Evolutionary conservation across 1,140 invertebrate species (phyloP).

Genomic region (Drosophila sproati): DNA sequence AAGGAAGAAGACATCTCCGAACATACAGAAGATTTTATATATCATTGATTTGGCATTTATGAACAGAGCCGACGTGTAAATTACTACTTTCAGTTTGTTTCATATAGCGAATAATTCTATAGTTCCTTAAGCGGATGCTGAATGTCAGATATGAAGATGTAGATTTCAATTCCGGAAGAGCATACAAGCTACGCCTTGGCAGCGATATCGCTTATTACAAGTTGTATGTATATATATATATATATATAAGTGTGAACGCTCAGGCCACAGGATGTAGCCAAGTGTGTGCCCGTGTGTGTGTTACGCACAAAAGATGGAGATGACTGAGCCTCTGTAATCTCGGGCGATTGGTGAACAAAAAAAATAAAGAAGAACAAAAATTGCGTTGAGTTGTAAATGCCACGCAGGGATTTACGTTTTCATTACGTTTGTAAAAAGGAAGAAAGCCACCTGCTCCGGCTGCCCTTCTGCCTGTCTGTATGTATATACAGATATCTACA

Average conservation of each 20-base stretch:
- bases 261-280: conserved; percentile 23
- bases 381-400: conserved; percentile 82
- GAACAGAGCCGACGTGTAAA: too few relatives aligned
- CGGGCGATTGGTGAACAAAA: conserved; percentile 37
- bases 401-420: conserved; percentile 79
- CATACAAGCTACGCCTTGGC: too few relatives aligned
- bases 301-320: conserved; percentile 7
- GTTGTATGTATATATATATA: neutral
- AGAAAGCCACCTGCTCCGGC: conserved; percentile 13
- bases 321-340: conserved; percentile 55
- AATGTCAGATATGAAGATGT: too few relatives aligned
- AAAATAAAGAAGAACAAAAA: conserved; percentile 38
- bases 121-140: too few relatives aligned
- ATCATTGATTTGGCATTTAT: too few relatives aligned
- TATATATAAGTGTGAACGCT: conserved; percentile 1
- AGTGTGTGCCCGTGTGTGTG: conserved; percentile 18
- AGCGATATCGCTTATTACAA: neutral
- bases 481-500: conserved; percentile 1
- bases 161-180: too few relatives aligned
- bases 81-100: too few relatives aligned
- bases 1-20: too few relatives aligned
- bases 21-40: too few relatives aligned
- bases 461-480: conserved; percentile 17
- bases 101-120: too few relatives aligned
- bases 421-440: conserved; percentile 74